These are phyloP conservation scores for Nesidiocoris tenuis DNA, from an alignment of 2,888 invertebrate genomes.

Conservation along the genomic window DNA sequence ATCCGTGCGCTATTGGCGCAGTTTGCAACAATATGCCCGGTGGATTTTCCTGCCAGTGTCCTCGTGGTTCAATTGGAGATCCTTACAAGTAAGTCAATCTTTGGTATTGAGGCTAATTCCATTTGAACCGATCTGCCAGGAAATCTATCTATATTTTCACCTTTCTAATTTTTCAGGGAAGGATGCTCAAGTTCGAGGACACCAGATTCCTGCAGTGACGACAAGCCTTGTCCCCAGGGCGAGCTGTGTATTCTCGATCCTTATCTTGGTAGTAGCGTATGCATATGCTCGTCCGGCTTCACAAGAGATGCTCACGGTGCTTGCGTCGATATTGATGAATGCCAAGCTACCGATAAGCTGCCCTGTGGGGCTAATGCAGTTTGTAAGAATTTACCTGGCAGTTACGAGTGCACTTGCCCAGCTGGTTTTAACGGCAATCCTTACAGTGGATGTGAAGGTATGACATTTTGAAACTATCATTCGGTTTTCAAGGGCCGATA, in stretches of 20 bases:
- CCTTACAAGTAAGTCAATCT: conserved; percentile 60
- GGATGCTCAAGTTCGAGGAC: conserved; percentile 55
- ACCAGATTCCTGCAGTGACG: conserved; percentile 64
- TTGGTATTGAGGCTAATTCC: not conserved
- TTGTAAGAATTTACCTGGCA: conserved; percentile 89
- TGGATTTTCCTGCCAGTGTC: conserved; percentile 83
- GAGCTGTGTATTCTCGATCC: conserved; percentile 83
- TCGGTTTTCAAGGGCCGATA: too few species aligned
- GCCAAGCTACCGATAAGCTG: conserved; percentile 71
- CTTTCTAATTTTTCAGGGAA: conserved; percentile 24
- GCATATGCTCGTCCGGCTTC: conserved; percentile 86
- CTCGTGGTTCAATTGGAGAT: conserved; percentile 76
- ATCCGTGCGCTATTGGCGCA: conserved; percentile 80
- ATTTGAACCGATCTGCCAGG: not conserved
- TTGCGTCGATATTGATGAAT: conserved; percentile 86
- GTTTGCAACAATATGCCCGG: conserved; percentile 88
- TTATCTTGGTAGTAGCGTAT: conserved; percentile 72
- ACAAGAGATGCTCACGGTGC: conserved; percentile 70
- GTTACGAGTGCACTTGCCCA: conserved; percentile 89
- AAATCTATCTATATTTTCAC: not conserved
- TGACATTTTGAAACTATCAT: too few species aligned
- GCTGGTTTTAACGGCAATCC: conserved; percentile 87
- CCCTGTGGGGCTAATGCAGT: conserved; percentile 86
- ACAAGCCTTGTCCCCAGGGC: conserved; percentile 76
- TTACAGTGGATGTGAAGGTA: conserved; percentile 76